These are phyloP conservation scores for Sipunculus nudus DNA, from an alignment of 2,888 invertebrate species.

Conservation along the genomic window DNA sequence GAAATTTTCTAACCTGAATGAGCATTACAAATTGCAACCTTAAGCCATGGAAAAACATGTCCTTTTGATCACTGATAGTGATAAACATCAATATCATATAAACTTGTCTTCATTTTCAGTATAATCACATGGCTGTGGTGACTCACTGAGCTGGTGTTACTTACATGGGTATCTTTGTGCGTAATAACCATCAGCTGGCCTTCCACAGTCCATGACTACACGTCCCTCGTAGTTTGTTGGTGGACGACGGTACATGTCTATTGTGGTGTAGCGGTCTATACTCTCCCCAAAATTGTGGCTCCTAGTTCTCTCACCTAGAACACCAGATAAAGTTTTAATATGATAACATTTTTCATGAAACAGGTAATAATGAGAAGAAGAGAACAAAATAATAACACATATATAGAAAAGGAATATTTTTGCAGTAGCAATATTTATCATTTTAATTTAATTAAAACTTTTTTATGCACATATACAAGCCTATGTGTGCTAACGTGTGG, in stretches of 20 bases:
- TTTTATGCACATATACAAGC: too few relatives aligned
- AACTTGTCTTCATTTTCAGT: too few relatives aligned
- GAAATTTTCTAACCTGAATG: too few relatives aligned
- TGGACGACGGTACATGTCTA: conserved; percentile 62
- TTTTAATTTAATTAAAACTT: too few relatives aligned
- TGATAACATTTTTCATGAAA: background rate
- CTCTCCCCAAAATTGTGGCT: conserved; percentile 61
- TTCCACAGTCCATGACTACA: conserved; percentile 59
- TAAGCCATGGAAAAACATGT: too few relatives aligned
- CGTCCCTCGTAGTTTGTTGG: conserved; percentile 60
- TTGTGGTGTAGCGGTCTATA: conserved; percentile 56
- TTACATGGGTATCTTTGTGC: conserved; percentile 61
- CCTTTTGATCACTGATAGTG: too few relatives aligned
- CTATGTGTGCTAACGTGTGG: too few relatives aligned
- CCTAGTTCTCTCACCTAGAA: conserved; percentile 53
- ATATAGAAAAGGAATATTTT: background rate
- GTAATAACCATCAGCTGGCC: conserved; percentile 64
- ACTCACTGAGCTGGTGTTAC: too few relatives aligned
- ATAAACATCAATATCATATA: too few relatives aligned
- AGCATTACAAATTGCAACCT: too few relatives aligned
- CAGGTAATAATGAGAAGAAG: background rate
- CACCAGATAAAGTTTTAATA: conserved; percentile 3
- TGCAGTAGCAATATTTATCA: background rate
- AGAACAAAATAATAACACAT: background rate
- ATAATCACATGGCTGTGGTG: too few relatives aligned